Base-by-base conservation (phyloP, 1,140 invertebrate species). In the Sycophila sp. region DNA sequence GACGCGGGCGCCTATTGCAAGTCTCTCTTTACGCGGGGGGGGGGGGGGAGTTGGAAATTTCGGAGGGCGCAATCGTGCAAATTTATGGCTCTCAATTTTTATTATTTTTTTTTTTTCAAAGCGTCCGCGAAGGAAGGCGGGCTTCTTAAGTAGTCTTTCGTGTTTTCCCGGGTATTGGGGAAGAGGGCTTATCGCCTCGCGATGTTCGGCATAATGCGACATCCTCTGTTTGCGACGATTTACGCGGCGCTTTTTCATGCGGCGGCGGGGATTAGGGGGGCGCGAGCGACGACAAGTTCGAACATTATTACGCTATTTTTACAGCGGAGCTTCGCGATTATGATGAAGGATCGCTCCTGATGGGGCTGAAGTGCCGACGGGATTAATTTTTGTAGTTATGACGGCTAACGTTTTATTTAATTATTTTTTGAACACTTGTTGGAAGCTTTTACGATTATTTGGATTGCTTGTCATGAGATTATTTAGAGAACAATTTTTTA, bases 121-220 rank as follows among this genome's bases (percentile, higher is more conserved):
- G 30, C 7, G 10, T 15, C 10, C 10, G 30, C 4, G 45, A 51
- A 66, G 32, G 24, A 51, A 45, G n/a, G n/a, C n/a, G n/a, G n/a
- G 26, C 45, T 69, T n/a, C 58, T 69, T 69, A 62, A 69, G 67
- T 69, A 69, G 42, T 69, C 56, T 69, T 69, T 69, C 67, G 67
- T 62, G 67, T 70, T 56, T 55, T 30, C 34, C 19, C 24, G 13
- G 19, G 32, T 2, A 47, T n/a, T 47, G 32, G 34, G 55, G 45
- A 34, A 49, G 26, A 59, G 56, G 17, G 34, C 36, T 68, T 67
- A 56, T 45, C 53, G 38, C 36, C 17, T 47, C 51, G 32, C n/a
- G 30, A 22, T 47, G 15, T 19, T 19, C 8, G 17, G 28, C 26
- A n/a, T 40, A 26, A 56, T 30, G 30, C 8, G 2, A 1, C 56